These are phyloP conservation scores for Metopia argyrocephala DNA, from an alignment of 2,888 invertebrate genomes.

Conservation along the genomic window DNA sequence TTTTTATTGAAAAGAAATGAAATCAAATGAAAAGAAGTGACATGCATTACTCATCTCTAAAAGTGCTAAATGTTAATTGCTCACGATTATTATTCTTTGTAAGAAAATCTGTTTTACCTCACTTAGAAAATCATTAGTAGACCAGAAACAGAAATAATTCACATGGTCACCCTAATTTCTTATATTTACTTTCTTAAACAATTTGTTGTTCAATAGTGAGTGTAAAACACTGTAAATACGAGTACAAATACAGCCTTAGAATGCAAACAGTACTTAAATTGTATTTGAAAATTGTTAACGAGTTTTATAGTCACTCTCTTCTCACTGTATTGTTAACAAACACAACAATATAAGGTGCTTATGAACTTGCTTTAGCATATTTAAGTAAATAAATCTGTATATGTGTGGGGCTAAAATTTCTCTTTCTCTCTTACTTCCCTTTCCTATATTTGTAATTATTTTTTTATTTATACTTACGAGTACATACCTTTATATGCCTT, in stretches of 20 bases:
- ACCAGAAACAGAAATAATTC: background rate
- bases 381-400: background rate
- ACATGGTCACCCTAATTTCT: background rate
- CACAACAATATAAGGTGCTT: no score
- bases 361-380: background rate
- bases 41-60: no score
- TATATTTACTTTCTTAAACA: background rate
- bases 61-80: no score
- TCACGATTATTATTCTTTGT: no score
- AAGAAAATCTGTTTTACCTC: no score
- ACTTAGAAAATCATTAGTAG: no score
- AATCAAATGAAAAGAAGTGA: no score
- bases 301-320: background rate
- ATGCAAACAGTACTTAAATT: background rate
- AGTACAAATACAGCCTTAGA: background rate
- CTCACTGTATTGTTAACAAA: no score
- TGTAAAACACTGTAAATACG: background rate
- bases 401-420: background rate
- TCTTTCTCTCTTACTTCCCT: background rate
- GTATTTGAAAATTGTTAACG: background rate
- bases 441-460: background rate
- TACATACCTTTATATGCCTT: background rate
- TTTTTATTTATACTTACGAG: background rate
- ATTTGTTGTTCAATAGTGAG: background rate
- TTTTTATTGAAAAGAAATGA: no score